phyloP scores from a whole-genome alignment of 2,888 invertebrate species.

The Scrobipalpa atriplicella region DNA sequence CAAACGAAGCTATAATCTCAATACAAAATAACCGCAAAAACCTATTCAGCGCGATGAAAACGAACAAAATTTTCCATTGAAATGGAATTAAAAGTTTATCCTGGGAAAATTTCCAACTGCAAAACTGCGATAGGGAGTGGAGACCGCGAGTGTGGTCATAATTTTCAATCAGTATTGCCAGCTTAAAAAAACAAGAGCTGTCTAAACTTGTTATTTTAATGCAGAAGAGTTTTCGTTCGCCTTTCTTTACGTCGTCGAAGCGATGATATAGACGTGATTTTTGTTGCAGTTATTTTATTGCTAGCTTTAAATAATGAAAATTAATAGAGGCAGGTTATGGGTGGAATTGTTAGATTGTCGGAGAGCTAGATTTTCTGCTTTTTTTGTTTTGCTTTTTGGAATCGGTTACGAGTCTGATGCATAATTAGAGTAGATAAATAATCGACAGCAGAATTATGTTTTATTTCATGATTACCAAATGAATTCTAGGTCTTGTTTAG shows the following conservation, averaged over 20 bases:
- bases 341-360: no score
- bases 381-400: no score
- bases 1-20: not conserved
- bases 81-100: conserved; percentile 17
- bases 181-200: not conserved
- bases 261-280: no score
- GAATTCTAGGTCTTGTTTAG: no score
- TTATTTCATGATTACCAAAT: no score
- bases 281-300: no score
- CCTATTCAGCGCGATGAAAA: not conserved
- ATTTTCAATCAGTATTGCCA: conserved; percentile 5
- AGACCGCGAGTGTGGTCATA: conserved; percentile 3
- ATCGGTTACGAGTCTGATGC: no score
- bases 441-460: no score
- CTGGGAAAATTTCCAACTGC: not conserved
- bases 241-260: not conserved
- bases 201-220: not conserved
- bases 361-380: no score
- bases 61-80: conserved; percentile 3
- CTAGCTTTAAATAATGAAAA: no score
- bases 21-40: not conserved
- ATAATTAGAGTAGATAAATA: no score
- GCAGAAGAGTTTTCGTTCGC: not conserved
- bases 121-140: conserved; percentile 1
- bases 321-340: no score